Evolutionary conservation across 2,888 invertebrate species (phyloP).

Genomic region (Lepidochitona cinerea): DNA sequence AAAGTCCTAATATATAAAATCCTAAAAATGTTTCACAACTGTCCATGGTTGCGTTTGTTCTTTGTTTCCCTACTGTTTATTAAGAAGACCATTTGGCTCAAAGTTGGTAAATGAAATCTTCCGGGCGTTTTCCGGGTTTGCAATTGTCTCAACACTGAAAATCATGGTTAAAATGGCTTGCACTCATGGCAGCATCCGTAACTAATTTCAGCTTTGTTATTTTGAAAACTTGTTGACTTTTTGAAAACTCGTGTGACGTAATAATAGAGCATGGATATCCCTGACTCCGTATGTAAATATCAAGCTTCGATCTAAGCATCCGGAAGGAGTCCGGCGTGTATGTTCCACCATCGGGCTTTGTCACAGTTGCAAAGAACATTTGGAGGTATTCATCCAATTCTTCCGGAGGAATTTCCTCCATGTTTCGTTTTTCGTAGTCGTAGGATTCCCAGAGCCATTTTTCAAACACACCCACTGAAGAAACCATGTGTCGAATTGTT

Average conservation of each 20-base stretch:
- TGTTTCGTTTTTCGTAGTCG: neutral
- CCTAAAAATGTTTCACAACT: too few relatives aligned
- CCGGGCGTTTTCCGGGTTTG: too few relatives aligned
- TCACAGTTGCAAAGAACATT: neutral
- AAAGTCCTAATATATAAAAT: too few relatives aligned
- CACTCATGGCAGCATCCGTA: too few relatives aligned
- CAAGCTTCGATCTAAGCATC: neutral
- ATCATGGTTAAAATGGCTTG: too few relatives aligned
- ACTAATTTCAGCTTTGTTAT: too few relatives aligned
- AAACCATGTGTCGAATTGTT: neutral
- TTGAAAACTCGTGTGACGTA: neutral
- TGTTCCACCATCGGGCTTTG: neutral
- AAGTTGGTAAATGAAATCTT: too few relatives aligned
- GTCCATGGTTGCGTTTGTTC: too few relatives aligned
- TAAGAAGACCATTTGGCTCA: too few relatives aligned
- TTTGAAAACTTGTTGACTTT: neutral
- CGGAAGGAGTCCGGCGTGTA: neutral
- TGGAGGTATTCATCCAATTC: neutral
- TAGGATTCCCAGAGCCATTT: neutral
- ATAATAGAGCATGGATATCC: neutral
- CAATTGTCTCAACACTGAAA: too few relatives aligned
- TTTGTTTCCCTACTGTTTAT: too few relatives aligned
- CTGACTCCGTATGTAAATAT: neutral
- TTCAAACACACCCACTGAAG: neutral
- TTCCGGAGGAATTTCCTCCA: neutral